Conservation (phyloP, 2,797 vertebrate genomes). For the Ctenosaura bakeri region DNA sequence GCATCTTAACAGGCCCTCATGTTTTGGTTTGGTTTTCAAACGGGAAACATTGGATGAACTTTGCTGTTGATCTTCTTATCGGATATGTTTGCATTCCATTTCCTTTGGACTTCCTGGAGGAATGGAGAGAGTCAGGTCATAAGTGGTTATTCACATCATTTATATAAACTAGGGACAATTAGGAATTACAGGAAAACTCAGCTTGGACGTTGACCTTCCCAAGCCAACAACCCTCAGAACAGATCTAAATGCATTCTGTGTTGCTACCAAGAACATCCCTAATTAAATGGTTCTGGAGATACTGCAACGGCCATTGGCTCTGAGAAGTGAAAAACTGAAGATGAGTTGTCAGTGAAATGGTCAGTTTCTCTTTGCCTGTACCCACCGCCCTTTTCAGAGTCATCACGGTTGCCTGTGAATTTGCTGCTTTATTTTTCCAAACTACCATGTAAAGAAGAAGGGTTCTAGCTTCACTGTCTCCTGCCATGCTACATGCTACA, state of each 20-base stretch:
- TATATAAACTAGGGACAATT: not conserved
- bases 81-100: constrained; percentile 42
- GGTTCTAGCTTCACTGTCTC: not conserved
- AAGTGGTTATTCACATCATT: not conserved
- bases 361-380: not conserved
- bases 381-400: too few species aligned
- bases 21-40: not conserved
- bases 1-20: not conserved
- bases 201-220: not conserved
- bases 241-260: too few species aligned
- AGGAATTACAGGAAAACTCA: not conserved
- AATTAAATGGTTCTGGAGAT: not conserved
- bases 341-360: not conserved
- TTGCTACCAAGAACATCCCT: not conserved
- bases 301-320: not conserved
- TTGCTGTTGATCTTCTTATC: constrained; percentile 33
- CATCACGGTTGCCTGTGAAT: not conserved
- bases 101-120: not conserved
- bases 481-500: not conserved
- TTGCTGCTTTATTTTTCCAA: not conserved
- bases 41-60: constrained; percentile 32
- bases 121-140: not conserved
- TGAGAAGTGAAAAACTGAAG: not conserved
- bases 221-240: too few species aligned
- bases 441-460: not conserved